These are phyloP conservation scores for Mactra quadrangularis DNA, from an alignment of 1,140 invertebrate genomes.

Conservation along the genomic window DNA sequence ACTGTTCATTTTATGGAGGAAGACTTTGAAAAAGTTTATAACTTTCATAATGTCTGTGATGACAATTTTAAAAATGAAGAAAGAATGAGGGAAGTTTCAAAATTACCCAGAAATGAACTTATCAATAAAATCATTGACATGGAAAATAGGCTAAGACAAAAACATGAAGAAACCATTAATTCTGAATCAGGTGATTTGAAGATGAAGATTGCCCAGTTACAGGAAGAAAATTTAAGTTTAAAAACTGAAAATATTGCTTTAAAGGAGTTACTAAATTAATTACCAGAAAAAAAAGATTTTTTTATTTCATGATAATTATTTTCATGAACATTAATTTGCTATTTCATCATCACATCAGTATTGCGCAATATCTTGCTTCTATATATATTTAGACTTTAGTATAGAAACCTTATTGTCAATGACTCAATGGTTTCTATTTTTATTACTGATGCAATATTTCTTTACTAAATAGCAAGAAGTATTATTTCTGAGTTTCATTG, in stretches of 20 bases:
- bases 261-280: not conserved
- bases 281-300: no score
- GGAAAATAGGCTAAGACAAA: conserved; percentile 1
- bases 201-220: not conserved
- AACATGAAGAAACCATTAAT: not conserved
- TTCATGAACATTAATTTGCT: no score
- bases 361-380: no score
- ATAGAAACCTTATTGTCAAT: no score
- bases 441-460: no score
- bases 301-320: no score
- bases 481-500: no score
- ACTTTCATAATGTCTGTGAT: not conserved
- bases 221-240: not conserved
- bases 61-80: not conserved
- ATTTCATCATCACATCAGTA: no score
- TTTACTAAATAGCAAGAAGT: no score
- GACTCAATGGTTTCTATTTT: no score
- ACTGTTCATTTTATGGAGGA: conserved; percentile 40
- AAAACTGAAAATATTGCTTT: conserved; percentile 24
- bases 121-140: conserved; percentile 21
- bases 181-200: not conserved
- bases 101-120: conserved; percentile 11
- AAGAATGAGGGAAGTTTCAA: conserved; percentile 5
- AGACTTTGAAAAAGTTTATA: conserved; percentile 54
- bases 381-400: no score